phyloP scores from a whole-genome alignment of 2,113 vertebrate genomes.

The Scopus umbretta region DNA sequence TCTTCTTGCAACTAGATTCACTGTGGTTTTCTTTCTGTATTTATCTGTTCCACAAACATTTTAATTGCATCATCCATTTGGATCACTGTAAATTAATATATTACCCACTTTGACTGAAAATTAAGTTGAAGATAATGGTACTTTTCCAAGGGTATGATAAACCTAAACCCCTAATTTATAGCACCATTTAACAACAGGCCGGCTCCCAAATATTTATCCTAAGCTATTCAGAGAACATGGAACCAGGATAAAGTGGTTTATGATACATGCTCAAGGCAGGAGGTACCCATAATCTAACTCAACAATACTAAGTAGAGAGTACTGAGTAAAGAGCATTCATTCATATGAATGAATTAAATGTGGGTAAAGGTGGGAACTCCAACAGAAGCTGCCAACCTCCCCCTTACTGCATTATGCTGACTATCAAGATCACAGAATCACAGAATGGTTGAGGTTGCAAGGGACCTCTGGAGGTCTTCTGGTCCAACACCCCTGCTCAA shows the following conservation, averaged over 20 bases:
- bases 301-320: background rate
- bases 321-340: background rate
- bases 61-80: background rate
- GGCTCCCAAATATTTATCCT: background rate
- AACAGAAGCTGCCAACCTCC: background rate
- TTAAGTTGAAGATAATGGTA: background rate
- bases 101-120: background rate
- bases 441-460: background rate
- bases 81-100: background rate
- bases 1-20: background rate
- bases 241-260: background rate
- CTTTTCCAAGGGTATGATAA: background rate
- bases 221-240: background rate
- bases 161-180: background rate
- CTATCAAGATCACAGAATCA: background rate
- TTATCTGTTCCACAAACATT: background rate
- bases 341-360: background rate
- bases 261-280: rapidly evolving
- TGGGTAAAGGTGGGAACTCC: background rate
- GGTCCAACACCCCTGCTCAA: background rate
- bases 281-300: background rate
- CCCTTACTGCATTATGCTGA: background rate
- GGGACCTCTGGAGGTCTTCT: background rate
- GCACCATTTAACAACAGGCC: background rate
- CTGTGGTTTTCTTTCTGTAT: background rate